phyloP scores from a whole-genome alignment of 92 coral and sea anemone genomes.

The Muricea muricata region DNA sequence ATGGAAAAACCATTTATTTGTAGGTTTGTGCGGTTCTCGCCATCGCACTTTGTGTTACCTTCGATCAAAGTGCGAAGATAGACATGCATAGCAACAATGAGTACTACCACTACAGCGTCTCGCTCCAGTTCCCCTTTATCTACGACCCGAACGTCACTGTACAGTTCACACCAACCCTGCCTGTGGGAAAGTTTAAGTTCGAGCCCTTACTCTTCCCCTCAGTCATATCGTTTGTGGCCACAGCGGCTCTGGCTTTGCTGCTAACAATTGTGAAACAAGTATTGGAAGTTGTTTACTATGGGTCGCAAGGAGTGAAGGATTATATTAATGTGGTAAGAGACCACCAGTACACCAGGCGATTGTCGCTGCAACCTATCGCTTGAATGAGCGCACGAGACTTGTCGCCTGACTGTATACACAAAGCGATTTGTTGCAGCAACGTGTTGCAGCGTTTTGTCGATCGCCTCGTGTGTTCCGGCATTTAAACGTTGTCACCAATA shows the following conservation, averaged over 20 bases:
- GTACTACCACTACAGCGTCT: not conserved
- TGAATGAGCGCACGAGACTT: no score
- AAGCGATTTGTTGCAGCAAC: no score
- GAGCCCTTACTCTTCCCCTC: not conserved
- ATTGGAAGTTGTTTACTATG: not conserved
- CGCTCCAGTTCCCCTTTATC: constrained; percentile 13
- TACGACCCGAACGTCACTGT: constrained; percentile 21
- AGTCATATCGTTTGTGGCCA: not conserved
- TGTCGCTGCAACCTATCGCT: no score
- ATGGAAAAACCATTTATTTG: not conserved
- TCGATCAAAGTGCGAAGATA: constrained; percentile 8
- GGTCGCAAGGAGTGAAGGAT: not conserved
- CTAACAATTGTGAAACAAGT: not conserved
- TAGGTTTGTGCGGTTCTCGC: constrained; percentile 10
- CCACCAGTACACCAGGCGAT: no score
- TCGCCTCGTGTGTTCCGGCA: no score
- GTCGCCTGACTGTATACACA: no score
- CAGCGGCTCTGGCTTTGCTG: constrained; percentile 12
- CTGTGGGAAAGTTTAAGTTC: not conserved
- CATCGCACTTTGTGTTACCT: not conserved
- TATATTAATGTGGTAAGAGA: constrained; percentile 6
- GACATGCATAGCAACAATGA: not conserved
- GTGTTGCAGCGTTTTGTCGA: no score
- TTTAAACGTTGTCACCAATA: no score
- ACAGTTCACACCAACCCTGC: not conserved